Evolutionary conservation across 2,113 vertebrate species (phyloP).

Genomic region (Tor tambroides): DNA sequence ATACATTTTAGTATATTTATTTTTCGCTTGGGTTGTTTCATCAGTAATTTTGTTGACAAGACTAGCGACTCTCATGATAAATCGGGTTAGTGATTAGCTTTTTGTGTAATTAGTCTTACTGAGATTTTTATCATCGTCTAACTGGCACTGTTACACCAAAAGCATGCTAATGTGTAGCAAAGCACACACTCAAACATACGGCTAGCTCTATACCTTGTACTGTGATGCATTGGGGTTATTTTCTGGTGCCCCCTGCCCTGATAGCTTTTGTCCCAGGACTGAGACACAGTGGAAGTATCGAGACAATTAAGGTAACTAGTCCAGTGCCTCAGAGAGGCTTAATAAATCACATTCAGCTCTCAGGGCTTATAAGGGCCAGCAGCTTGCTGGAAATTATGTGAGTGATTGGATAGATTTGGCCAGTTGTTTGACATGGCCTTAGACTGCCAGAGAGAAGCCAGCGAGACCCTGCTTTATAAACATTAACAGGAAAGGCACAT

Average conservation of each 20-base stretch:
- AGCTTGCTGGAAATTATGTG: slow-evolving; percentile 53
- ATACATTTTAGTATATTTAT: no score
- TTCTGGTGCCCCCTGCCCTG: slow-evolving; percentile 75
- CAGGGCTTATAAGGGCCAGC: slow-evolving; percentile 50
- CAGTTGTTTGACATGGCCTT: slow-evolving; percentile 67
- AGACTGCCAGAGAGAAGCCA: slow-evolving; percentile 67
- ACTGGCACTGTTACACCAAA: slow-evolving; percentile 75
- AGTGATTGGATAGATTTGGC: slow-evolving; percentile 63
- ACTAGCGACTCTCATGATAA: slow-evolving; percentile 80
- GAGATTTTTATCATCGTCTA: slow-evolving; percentile 63
- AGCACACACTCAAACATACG: slow-evolving; percentile 37
- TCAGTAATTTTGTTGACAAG: not conserved
- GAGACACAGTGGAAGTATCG: slow-evolving; percentile 22
- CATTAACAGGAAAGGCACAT: slow-evolving; percentile 61
- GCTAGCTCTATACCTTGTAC: slow-evolving; percentile 43
- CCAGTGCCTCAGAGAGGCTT: slow-evolving; percentile 31
- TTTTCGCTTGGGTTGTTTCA: not conserved
- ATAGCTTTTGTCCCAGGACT: slow-evolving; percentile 67
- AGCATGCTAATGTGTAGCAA: slow-evolving; percentile 75
- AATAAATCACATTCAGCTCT: slow-evolving; percentile 43
- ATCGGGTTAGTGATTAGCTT: slow-evolving; percentile 86
- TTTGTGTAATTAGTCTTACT: slow-evolving; percentile 83
- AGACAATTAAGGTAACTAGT: slow-evolving; percentile 45
- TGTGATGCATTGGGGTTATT: slow-evolving; percentile 85
- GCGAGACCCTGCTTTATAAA: slow-evolving; percentile 71